Evolutionary conservation across 2,113 vertebrate species (phyloP).

Genomic region (Triplophysa siluroides): DNA sequence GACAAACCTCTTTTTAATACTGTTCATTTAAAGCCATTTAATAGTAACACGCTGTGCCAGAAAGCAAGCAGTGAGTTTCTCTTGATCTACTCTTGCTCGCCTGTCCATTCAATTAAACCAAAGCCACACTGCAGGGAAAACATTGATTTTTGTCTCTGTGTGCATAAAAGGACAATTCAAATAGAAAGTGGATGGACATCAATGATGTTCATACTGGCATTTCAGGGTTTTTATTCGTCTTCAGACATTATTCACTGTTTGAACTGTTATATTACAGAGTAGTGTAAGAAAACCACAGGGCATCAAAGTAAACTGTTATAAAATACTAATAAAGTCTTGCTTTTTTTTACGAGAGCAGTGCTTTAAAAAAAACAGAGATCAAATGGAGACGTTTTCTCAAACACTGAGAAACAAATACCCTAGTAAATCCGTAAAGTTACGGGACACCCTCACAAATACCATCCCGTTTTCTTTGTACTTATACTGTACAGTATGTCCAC

Average conservation of each 20-base stretch:
- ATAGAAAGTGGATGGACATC: conserved; percentile 43
- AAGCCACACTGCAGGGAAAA: conserved; percentile 3
- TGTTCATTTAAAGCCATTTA: conserved; percentile 7
- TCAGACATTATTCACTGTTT: neutral
- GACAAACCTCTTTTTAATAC: neutral
- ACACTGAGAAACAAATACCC: too few species aligned
- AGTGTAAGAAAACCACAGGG: neutral
- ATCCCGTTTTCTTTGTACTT: too few species aligned
- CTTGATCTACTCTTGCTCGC: neutral
- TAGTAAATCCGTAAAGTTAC: too few species aligned
- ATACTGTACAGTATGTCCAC: too few species aligned
- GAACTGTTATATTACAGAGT: neutral
- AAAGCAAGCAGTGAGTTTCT: conserved; percentile 5
- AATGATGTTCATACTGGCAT: conserved; percentile 16
- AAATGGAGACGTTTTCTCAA: too few species aligned
- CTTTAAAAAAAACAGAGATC: too few species aligned
- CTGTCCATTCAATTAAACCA: conserved; percentile 14
- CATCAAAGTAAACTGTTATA: too few species aligned
- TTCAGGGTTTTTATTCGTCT: conserved; percentile 16
- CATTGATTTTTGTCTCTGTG: conserved; percentile 18
- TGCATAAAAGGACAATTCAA: conserved; percentile 18
- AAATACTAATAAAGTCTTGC: too few species aligned
- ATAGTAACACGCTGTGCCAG: neutral
- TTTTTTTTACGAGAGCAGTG: too few species aligned
- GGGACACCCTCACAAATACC: too few species aligned